phyloP scores from a whole-genome alignment of 1,140 invertebrate species.

The Panulirus ornatus region DNA sequence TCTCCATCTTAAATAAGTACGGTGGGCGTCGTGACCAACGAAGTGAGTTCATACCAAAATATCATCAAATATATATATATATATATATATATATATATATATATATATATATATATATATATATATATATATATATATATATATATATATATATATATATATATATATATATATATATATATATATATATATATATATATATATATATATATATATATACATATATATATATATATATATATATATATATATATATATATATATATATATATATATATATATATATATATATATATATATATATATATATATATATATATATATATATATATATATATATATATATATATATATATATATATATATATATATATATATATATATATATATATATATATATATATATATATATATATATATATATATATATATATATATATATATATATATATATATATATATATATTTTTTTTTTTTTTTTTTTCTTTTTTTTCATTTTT shows the following conservation, averaged over 20 bases:
- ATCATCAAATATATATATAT: background rate
- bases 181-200: no score
- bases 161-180: no score
- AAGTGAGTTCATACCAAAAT: background rate
- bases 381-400: background rate
- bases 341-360: background rate
- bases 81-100: background rate
- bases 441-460: background rate
- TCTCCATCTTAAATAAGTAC: no score
- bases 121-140: background rate
- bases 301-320: slow-evolving; percentile 11
- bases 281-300: background rate
- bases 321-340: background rate
- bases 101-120: background rate
- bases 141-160: slow-evolving; percentile 3
- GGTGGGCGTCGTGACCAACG: background rate
- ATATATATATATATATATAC: no score
- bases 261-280: no score
- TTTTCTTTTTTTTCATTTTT: background rate
- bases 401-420: background rate
- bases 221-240: no score
- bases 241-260: no score
- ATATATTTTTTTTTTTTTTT: background rate
- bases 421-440: background rate
- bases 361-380: background rate